Percentiles rank a stretch among this genome's conserved stretches.
Conservation (phyloP, 1,140 invertebrate species). For the Nasonia giraulti region DNA sequence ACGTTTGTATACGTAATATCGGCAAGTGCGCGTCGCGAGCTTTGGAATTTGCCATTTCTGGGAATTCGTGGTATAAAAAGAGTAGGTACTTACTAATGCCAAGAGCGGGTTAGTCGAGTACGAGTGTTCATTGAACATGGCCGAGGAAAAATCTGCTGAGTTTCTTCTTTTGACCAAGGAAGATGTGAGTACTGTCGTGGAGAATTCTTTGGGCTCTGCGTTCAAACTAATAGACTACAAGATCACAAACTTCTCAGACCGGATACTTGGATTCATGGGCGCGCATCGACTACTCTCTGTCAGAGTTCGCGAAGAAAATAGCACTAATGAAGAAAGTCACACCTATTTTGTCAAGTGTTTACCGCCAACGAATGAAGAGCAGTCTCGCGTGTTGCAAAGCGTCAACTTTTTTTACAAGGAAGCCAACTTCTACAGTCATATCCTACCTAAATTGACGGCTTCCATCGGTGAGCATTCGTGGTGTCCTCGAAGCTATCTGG, state of each 20-base stretch:
- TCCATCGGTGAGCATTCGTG: neutral
- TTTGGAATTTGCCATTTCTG: too few species aligned
- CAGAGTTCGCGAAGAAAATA: neutral
- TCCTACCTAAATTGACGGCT: neutral
- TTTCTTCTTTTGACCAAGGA: neutral
- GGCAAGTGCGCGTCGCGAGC: too few species aligned
- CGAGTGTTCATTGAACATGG: too few species aligned
- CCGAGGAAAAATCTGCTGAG: too few species aligned
- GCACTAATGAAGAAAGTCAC: neutral
- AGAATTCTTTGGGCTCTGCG: neutral
- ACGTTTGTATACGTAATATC: too few species aligned
- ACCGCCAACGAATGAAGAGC: neutral
- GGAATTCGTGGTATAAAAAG: too few species aligned
- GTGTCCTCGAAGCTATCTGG: neutral
- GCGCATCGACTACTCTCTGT: neutral
- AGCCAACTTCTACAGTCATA: neutral
- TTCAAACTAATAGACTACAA: neutral
- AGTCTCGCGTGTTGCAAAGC: neutral
- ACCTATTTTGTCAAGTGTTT: constrained; percentile 10
- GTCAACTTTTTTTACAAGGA: constrained; percentile 1
- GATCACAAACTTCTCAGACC: neutral
- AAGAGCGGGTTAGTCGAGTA: too few species aligned
- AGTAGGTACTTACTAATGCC: too few species aligned
- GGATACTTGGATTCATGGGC: constrained; percentile 22
- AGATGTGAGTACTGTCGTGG: neutral